Base-by-base conservation (phyloP, 2,113 vertebrate species). In the Cyanocitta stelleri region DNA sequence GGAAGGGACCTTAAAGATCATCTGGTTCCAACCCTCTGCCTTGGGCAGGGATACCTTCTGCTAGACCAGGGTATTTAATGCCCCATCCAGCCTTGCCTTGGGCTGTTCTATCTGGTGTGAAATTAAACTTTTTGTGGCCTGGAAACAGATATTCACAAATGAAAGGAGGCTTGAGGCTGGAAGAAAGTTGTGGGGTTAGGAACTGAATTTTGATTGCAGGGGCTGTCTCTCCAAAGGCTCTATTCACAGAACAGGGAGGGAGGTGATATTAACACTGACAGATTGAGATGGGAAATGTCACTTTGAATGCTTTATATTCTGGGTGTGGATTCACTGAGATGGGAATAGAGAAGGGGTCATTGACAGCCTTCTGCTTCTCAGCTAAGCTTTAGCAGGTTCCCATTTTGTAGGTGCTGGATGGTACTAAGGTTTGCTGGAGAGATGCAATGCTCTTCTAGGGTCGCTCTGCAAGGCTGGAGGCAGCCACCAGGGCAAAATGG, bases 381-480 rank as follows among this genome's bases (percentile, higher is more conserved):
- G 5, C 13, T 5, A 3, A 51, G 17, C 37, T 46, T 37, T 51
- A 78, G 23, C 39, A 46, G 41, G 10, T 52, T 83, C 33, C 7
- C 3, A 2, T 72, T 88, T 85, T 2, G 0, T 16, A 30, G 29
- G 13, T 72, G 41, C 44, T 86, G 67, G 13, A 6, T 59, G 44
- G 16, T 59, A 13, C 32, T 48, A 27, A 75, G 44, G 16, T 63
- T 35, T 37, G 13, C 35, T 59, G 24, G 44, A 59, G 41, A 63
- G 13, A 4, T 52, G 6, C 4, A 3, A 4, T 0, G 3, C 43
- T 22, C 22, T n/a, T 21, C 46, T 3, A 3, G 24, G 33, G 7
- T 51, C 1, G 1, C 33, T 46, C 6, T 51, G 44, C 15, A 75
- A 52, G 48, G 51, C 14, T 78, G 29, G 24, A 85, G 29, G 46